Evolutionary conservation across 2,113 vertebrate genomes (phyloP).

Genomic region (Microtus ochrogaster): DNA sequence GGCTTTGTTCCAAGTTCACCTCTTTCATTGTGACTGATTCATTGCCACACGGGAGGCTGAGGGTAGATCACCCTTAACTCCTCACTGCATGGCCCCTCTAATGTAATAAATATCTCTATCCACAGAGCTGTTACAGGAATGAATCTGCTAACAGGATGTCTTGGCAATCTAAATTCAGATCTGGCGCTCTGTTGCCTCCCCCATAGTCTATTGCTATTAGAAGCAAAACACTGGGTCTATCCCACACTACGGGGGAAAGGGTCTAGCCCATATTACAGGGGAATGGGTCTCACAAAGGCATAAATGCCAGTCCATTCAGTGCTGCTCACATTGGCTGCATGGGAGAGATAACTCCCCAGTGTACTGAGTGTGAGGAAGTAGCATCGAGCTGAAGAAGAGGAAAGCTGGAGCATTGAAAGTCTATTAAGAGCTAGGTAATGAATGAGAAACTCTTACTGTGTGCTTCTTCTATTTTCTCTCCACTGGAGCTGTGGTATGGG

Average conservation of each 20-base stretch:
- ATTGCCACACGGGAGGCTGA: background rate
- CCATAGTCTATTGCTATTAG: background rate
- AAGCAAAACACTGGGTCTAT: background rate
- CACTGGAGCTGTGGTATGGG: background rate
- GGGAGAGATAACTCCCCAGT: background rate
- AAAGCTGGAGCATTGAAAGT: background rate
- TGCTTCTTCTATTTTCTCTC: slow-evolving; percentile 25
- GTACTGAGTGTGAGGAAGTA: background rate
- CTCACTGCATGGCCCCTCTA: background rate
- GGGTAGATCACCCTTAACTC: background rate
- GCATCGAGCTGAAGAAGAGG: background rate
- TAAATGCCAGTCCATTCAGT: background rate
- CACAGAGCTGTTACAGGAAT: background rate
- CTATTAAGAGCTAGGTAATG: background rate
- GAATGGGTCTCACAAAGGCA: background rate
- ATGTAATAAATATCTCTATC: background rate
- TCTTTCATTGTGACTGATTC: background rate
- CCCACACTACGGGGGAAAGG: background rate
- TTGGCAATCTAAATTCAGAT: background rate
- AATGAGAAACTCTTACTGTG: background rate
- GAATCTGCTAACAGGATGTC: background rate
- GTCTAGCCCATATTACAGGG: background rate
- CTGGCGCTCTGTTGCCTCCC: background rate
- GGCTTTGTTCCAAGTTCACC: background rate
- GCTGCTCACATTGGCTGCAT: background rate